Conservation (phyloP, 2,888 invertebrate genomes). For the Eudemis profundana region DNA sequence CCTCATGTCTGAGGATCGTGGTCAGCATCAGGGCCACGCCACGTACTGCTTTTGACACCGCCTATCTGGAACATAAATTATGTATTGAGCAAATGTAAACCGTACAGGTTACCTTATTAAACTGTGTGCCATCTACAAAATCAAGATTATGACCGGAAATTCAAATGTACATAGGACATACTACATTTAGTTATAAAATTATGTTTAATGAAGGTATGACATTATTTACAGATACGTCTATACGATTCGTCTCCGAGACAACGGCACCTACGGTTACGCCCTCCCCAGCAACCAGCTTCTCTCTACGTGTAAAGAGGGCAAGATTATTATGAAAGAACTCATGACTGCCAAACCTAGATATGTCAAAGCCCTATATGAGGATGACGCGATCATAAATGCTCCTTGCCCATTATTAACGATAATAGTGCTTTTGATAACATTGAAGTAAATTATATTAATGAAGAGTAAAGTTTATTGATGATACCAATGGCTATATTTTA, state of each 20-base stretch:
- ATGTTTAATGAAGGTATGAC: neutral
- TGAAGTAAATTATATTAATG: conserved; percentile 22
- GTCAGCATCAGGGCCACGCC: too few relatives aligned
- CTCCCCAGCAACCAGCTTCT: conserved; percentile 88
- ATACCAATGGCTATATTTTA: neutral
- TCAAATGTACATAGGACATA: too few relatives aligned
- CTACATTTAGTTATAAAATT: too few relatives aligned
- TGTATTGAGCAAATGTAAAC: too few relatives aligned
- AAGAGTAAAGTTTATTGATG: neutral
- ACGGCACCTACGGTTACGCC: conserved; percentile 88
- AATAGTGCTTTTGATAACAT: neutral
- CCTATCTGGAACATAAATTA: too few relatives aligned
- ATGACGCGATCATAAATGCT: neutral
- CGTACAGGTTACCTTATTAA: too few relatives aligned
- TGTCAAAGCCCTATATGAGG: conserved; percentile 44
- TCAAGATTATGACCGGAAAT: too few relatives aligned
- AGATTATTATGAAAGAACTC: conserved; percentile 81
- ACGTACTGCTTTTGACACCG: too few relatives aligned
- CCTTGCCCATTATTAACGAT: neutral
- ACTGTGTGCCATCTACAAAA: too few relatives aligned
- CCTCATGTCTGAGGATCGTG: too few relatives aligned
- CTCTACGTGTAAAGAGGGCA: conserved; percentile 85
- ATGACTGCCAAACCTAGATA: conserved; percentile 64
- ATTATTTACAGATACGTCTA: conserved; percentile 63
- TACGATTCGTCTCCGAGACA: conserved; percentile 85